These are phyloP conservation scores for Tragelaphus scriptus DNA, from an alignment of 2,113 vertebrate species.

Conservation along the genomic window DNA sequence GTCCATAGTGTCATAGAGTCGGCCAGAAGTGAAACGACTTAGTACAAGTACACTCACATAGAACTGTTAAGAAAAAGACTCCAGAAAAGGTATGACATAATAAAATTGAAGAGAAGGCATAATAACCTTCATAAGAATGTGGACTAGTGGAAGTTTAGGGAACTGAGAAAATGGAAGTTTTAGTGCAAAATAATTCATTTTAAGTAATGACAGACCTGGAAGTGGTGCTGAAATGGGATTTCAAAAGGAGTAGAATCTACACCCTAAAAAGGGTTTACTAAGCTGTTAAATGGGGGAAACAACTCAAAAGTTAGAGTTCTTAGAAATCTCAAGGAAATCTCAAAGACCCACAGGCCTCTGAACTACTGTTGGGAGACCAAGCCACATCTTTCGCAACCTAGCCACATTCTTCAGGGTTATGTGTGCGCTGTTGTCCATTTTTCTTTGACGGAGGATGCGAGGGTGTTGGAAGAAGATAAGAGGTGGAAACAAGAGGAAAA, in stretches of 20 bases:
- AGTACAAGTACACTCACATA: not conserved
- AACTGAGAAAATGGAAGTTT: not conserved
- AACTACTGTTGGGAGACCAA: not conserved
- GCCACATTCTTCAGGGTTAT: not conserved
- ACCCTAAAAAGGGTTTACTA: not conserved
- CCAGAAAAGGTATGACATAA: not conserved
- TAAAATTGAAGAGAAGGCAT: not conserved
- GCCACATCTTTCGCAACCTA: not conserved
- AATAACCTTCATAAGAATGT: not conserved
- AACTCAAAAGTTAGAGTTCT: not conserved
- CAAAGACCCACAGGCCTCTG: not conserved
- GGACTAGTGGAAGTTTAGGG: not conserved
- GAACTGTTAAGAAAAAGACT: not conserved
- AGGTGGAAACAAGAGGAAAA: not conserved
- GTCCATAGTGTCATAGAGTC: not conserved
- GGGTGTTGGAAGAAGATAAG: not conserved
- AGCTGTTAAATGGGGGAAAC: not conserved
- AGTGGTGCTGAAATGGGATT: not conserved
- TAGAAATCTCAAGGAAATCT: not conserved
- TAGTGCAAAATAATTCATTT: not conserved
- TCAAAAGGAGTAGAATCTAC: not conserved
- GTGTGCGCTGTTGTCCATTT: not conserved
- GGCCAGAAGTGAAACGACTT: accelerated
- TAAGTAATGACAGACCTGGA: not conserved
- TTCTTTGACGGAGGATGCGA: not conserved